Evolutionary conservation across 92 coral and sea anemone genomes (phyloP).

Genomic region (Ricordea florida): DNA sequence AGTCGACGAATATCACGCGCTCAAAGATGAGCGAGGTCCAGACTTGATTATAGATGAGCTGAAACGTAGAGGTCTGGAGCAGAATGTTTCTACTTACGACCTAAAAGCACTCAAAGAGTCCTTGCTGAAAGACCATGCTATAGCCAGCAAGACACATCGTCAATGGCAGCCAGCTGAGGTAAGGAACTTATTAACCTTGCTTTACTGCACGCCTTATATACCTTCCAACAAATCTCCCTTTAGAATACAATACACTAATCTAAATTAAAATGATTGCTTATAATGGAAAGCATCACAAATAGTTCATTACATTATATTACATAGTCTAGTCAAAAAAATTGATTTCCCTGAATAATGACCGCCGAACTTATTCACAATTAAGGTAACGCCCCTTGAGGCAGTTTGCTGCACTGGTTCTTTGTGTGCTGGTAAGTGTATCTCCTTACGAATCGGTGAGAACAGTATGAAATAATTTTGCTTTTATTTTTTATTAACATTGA

Average conservation of each 20-base stretch:
- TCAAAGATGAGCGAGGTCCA: background rate
- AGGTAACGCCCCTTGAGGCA: background rate
- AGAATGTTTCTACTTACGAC: background rate
- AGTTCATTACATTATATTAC: too few species aligned
- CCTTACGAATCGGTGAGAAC: too few species aligned
- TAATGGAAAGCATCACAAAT: too few species aligned
- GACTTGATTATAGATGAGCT: constrained; percentile 12
- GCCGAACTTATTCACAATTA: too few species aligned
- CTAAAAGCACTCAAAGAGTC: constrained; percentile 2
- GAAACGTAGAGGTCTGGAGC: background rate
- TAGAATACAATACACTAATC: background rate
- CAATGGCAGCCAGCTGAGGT: constrained; percentile 45
- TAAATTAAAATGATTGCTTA: too few species aligned
- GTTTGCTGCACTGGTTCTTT: background rate
- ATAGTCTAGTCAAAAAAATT: too few species aligned
- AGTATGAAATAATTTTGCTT: too few species aligned
- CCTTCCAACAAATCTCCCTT: background rate
- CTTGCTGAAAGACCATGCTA: background rate
- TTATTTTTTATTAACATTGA: too few species aligned
- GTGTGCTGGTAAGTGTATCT: background rate
- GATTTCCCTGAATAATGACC: too few species aligned
- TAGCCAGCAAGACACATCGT: background rate
- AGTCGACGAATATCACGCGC: constrained; percentile 22
- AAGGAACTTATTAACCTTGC: background rate
- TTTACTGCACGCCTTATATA: background rate